Conservation (phyloP, 2,888 invertebrate genomes). For the Ormyrus nitidulus region DNA sequence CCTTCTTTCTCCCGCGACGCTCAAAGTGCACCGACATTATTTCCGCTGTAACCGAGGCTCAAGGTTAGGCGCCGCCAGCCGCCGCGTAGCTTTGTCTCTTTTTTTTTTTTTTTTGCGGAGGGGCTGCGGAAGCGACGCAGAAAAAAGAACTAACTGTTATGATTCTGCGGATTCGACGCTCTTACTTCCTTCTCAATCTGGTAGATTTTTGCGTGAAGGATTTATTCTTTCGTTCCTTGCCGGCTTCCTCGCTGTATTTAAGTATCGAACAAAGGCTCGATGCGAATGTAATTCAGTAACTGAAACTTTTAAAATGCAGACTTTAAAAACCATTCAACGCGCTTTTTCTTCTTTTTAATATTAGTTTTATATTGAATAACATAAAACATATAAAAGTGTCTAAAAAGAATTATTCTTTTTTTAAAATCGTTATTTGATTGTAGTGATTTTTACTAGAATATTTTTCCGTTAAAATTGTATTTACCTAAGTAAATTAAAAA, state of each 20-base stretch:
- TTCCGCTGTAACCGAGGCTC: conserved; percentile 65
- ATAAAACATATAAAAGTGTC: too few species aligned
- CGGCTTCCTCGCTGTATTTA: background rate
- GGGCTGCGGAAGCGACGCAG: too few species aligned
- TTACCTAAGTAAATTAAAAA: too few species aligned
- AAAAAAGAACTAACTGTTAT: conserved; percentile 3
- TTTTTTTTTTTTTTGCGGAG: background rate
- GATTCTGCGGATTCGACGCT: conserved; percentile 13
- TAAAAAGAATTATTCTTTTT: too few species aligned
- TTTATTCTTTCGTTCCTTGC: background rate
- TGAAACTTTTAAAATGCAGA: too few species aligned
- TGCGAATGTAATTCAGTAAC: too few species aligned
- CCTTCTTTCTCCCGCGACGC: conserved; percentile 48
- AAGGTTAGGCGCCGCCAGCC: background rate
- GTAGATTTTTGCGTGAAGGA: background rate
- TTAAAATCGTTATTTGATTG: too few species aligned
- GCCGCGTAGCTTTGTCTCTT: background rate
- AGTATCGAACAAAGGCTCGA: background rate
- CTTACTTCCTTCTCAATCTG: background rate
- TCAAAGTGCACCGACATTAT: conserved; percentile 69
- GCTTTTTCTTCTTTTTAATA: too few species aligned
- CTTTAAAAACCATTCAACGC: too few species aligned
- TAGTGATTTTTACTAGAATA: too few species aligned
- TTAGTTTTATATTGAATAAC: too few species aligned
- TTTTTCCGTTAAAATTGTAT: too few species aligned